phyloP scores from a whole-genome alignment of 2,113 vertebrate species.

The Gulo gulo region DNA sequence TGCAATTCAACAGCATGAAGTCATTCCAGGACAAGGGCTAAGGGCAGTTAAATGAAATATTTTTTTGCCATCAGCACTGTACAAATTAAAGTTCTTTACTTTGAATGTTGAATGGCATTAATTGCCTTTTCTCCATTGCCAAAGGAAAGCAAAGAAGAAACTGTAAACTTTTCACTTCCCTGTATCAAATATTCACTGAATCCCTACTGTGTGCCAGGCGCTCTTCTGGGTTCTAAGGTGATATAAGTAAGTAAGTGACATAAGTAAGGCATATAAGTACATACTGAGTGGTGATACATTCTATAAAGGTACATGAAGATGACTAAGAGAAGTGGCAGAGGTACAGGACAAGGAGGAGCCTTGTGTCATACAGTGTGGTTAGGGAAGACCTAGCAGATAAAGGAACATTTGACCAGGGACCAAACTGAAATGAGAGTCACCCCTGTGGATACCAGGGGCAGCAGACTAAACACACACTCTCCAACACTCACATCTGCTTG shows the following conservation, averaged over 20 bases:
- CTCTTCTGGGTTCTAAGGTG: not conserved
- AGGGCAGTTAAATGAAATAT: constrained; percentile 29
- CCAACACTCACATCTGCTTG: not conserved
- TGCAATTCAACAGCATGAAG: constrained; percentile 58
- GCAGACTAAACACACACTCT: not conserved
- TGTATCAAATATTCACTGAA: not conserved
- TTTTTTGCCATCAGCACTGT: constrained; percentile 14
- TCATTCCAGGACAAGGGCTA: constrained; percentile 65
- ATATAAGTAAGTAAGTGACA: too few relatives aligned
- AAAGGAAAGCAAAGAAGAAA: not conserved
- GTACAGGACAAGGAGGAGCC: not conserved
- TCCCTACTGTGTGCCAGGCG: not conserved
- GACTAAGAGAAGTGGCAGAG: not conserved
- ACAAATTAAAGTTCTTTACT: constrained; percentile 39
- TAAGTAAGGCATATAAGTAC: not conserved
- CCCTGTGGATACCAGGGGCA: not conserved
- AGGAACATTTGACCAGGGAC: not conserved
- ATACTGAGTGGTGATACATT: not conserved
- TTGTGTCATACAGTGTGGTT: not conserved
- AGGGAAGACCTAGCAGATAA: not conserved
- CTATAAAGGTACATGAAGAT: not conserved
- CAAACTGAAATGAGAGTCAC: not conserved
- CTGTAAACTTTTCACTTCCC: not conserved
- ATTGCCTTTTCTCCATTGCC: not conserved
- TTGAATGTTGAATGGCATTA: not conserved